phyloP scores from a whole-genome alignment of 1,140 invertebrate species.

The Hylyphantes graminicola region DNA sequence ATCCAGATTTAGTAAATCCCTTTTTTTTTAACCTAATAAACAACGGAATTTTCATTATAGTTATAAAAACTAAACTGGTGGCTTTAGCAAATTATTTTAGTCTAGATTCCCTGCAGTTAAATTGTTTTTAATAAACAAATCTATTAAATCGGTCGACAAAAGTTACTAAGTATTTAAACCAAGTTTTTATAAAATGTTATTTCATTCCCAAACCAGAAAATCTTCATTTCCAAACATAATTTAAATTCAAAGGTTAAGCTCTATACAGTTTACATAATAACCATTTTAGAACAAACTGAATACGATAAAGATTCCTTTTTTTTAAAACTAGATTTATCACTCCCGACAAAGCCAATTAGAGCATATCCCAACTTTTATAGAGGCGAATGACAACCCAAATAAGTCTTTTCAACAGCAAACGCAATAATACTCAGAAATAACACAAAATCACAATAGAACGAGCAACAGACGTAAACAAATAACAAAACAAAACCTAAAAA shows the following conservation, averaged over 20 bases:
- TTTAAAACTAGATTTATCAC: constrained; percentile 40
- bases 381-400: background rate
- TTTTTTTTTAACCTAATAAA: too few relatives aligned
- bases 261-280: background rate
- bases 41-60: too few relatives aligned
- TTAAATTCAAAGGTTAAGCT: background rate
- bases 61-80: too few relatives aligned
- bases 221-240: background rate
- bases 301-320: constrained; percentile 13
- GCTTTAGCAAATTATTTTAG: too few relatives aligned
- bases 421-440: background rate
- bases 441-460: background rate
- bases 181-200: background rate
- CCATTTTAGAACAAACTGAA: background rate
- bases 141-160: too few relatives aligned
- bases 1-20: too few relatives aligned
- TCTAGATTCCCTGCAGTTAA: too few relatives aligned
- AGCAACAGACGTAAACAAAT: background rate
- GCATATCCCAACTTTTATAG: constrained; percentile 5
- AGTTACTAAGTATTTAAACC: background rate
- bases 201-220: too few relatives aligned
- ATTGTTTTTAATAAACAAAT: too few relatives aligned
- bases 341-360: constrained; percentile 40
- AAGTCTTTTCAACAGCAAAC: background rate
- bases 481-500: background rate